Evolutionary conservation across 2,113 vertebrate genomes (phyloP), one percentile per base, ranked within the genome.

Genomic region (Aleadryas rufinucha): DNA sequence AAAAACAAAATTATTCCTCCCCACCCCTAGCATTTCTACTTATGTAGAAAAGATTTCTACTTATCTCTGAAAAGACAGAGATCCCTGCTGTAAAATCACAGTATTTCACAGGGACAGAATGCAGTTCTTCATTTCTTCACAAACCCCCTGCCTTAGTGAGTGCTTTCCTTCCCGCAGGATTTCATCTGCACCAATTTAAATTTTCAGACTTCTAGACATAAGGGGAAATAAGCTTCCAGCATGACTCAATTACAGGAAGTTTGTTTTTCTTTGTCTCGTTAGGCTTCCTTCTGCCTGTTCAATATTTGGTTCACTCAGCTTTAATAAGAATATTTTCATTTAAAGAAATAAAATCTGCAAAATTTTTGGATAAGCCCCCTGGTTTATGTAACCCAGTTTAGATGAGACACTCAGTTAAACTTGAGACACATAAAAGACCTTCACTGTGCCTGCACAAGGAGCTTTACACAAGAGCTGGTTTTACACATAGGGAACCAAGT

Each of bases 201-300:
- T 41, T 37, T 91, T 94, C 75, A 93, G 82, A 86, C 87, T 93
- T 90, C 54, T 88, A 86, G 63, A 90, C 68, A 33, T 52, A 83
- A 90, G 35, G 50, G 35, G 8, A 79, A 93, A 92, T 88, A 86
- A 84, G 26, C 42, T 90, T 86, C 42, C 85, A 94, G 71, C 82
- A 54, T 90, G 75, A 92, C 63, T 85, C 63, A 70, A 18, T 94
- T 91, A 85, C 20, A 84, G 71, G 61, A 88, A 87, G 75, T 76
- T 96, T 90, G 54, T 77, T 95, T 96, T 95, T 54, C 84, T 96
- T 96, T 93, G 75, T 94, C 82, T 90, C 7, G 0, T 93, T 92
- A 77, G 82, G 54, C 63, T 93, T 96, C 75, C 82, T 93, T 86
- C 79, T 96, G 71, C 70, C 75, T 52, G 42, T 66, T 70, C 52